Base-by-base conservation (phyloP, 2,797 vertebrate species). In the Ceyx erithaca region DNA sequence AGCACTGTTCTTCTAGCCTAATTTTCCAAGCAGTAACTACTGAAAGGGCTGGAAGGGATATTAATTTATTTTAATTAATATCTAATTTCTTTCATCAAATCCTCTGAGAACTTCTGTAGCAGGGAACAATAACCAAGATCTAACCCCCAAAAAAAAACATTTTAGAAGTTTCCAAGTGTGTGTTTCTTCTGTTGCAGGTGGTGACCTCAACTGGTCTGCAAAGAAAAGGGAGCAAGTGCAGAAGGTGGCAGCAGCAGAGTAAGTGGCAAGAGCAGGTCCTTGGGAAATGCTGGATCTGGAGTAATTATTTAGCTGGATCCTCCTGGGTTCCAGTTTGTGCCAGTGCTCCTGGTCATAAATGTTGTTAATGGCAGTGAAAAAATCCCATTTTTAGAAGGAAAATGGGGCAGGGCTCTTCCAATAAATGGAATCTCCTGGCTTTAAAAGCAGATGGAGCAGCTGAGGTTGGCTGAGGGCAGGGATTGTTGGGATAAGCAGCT, bases 191-290 rank as follows among this genome's bases (percentile, higher is more conserved):
- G 1, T 95, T 90, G 35, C 95, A 99, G 99, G 98, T 95, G 99
- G 99, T 69, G 98, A 98, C 30, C 97, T 99, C 93, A 99, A 99
- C 97, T 98, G 96, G 95, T 99, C 99, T 30, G 98, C 99, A 6
- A 96, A 95, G 92, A 98, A 97, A 90, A 98, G 99, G 96, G 97
- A 97, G 91, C 98, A 96, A 96, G 93, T 98, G 40, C 97, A 96
- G 16, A 98, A 98, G 94, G 94, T 97, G 93, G 94, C 97, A 62
- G 97, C 98, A 9, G 89, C 98, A 45, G 98, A 99, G 99, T 99
- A 91, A 99, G 99, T 98, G 75, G 51, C 46, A 61, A 31, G n/a
- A 9, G 8, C 66, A 10, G 4, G 2, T 18, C 61, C 28, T 22
- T 30, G 30, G 10, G 37, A 18, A 46, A 14, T 31, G 37, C 26